Evolutionary conservation across 2,888 invertebrate genomes (phyloP), one percentile per base, ranked within the genome.

Genomic region (Gisinianus flammeolus): DNA sequence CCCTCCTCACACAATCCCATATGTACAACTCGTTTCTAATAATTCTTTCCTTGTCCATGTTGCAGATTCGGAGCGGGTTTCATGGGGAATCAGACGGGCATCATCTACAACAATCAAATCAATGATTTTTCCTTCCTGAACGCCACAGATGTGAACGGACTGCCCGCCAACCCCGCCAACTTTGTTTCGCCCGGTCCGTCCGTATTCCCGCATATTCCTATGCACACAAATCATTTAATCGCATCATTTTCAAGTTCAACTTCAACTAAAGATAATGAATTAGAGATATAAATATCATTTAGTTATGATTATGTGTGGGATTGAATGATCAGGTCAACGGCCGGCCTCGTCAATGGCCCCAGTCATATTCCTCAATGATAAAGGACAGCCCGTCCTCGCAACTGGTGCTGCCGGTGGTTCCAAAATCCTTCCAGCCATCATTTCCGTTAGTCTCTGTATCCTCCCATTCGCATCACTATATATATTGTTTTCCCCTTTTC

Each of bases 281-380:
- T n/a, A n/a, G n/a, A n/a, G n/a, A n/a, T n/a, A n/a, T n/a, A n/a
- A n/a, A n/a, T n/a, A n/a, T n/a, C n/a, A n/a, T n/a, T n/a, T n/a
- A n/a, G n/a, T n/a, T n/a, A n/a, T n/a, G n/a, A n/a, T n/a, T n/a
- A n/a, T n/a, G n/a, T n/a, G n/a, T n/a, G n/a, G n/a, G n/a, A n/a
- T n/a, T n/a, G n/a, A n/a, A n/a, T n/a, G n/a, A n/a, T n/a, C n/a
- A 84, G 85, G 84, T 79, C 90, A 90, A 83, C 85, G 89, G 52
- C 90, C 90, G 1, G 86, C 89, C 85, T 90, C 89, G 2, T 89
- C 89, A 66, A 90, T 90, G 89, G 87, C 87, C 79, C 90, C 90
- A 0, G 84, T 88, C 31, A 86, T 90, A 10, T 85, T 90, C 56
- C 85, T 88, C 16, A 87, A 89, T 81, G 85, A 85, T 22, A 80